phyloP scores from a whole-genome alignment of 1,140 invertebrate species.

The Hestina assimilis region DNA sequence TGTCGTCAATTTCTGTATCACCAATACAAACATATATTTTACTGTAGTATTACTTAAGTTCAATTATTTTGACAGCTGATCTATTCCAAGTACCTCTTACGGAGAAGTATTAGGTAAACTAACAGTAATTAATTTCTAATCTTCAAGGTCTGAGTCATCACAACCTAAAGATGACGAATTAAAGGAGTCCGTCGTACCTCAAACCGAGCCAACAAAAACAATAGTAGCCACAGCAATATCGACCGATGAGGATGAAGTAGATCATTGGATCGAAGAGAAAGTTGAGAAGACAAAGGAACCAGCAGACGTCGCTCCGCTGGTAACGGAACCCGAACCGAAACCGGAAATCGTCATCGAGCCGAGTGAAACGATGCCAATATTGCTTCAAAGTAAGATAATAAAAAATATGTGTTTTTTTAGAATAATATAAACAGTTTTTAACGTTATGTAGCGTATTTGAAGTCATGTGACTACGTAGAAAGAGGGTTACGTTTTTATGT shows the following conservation, averaged over 20 bases:
- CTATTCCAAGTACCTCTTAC: too few species aligned
- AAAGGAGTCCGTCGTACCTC: conserved; percentile 31
- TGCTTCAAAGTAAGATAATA: conserved; percentile 6
- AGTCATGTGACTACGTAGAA: too few species aligned
- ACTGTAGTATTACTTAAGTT: too few species aligned
- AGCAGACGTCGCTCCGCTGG: too few species aligned
- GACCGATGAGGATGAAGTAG: conserved; percentile 35
- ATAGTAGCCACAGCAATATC: conserved; percentile 26
- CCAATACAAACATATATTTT: too few species aligned
- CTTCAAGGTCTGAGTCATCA: conserved; percentile 48
- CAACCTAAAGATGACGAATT: conserved; percentile 43
- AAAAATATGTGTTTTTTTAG: neutral
- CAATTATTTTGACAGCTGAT: too few species aligned
- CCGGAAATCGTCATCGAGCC: conserved; percentile 34
- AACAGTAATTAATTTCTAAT: neutral
- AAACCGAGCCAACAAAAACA: conserved; percentile 27
- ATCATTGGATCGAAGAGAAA: conserved; percentile 34
- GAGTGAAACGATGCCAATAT: conserved; percentile 11
- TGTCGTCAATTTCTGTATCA: too few species aligned
- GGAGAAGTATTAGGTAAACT: too few species aligned
- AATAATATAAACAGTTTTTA: neutral
- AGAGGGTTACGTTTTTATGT: too few species aligned
- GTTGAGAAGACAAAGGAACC: conserved; percentile 25
- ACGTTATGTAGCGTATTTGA: neutral
- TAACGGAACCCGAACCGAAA: conserved; percentile 32